Conservation (phyloP, 2,113 vertebrate genomes). For the Empidonax alnorum region DNA sequence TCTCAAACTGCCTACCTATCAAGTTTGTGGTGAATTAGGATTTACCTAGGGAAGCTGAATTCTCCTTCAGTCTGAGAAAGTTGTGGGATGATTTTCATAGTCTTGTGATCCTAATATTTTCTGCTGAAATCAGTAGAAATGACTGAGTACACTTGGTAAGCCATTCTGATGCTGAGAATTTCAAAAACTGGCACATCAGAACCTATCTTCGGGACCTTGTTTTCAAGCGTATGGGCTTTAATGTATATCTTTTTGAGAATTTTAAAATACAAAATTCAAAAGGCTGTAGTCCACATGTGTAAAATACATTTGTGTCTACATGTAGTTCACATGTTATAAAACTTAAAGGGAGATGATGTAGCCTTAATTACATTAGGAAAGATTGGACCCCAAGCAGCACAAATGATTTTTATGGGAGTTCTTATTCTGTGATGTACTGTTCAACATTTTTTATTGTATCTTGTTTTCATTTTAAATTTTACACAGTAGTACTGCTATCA, state of each 20-base stretch:
- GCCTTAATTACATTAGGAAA: background rate
- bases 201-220: background rate
- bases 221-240: background rate
- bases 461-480: background rate
- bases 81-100: background rate
- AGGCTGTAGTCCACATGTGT: background rate
- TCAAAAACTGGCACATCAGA: background rate
- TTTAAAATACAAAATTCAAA: background rate
- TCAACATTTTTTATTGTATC: background rate
- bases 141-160: background rate
- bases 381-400: background rate
- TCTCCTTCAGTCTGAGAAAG: background rate
- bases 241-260: background rate
- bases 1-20: background rate
- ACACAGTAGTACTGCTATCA: background rate
- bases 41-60: background rate
- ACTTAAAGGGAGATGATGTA: fast-evolving
- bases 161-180: background rate
- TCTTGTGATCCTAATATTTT: background rate
- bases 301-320: background rate
- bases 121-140: background rate
- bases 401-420: background rate
- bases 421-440: background rate
- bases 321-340: background rate
- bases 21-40: background rate